Percentiles rank a stretch among this genome's conserved stretches.
phyloP scores from a whole-genome alignment of 2,888 invertebrate genomes.

The Pheosia gnoma region DNA sequence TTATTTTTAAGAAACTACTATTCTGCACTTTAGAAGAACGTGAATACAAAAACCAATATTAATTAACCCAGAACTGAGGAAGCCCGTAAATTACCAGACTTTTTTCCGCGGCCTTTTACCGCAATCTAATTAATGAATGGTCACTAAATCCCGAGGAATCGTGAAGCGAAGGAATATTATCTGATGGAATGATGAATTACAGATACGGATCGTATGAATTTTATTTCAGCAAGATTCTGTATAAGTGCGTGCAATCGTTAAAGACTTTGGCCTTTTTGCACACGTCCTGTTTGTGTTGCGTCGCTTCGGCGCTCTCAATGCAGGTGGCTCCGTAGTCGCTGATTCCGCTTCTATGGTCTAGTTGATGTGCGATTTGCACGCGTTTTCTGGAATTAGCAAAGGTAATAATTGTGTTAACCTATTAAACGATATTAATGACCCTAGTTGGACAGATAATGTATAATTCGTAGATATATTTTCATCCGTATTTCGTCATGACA shows the following conservation, averaged over 20 bases:
- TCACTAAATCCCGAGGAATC: constrained; percentile 16
- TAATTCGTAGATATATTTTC: too few relatives aligned
- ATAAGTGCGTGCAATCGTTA: constrained; percentile 76
- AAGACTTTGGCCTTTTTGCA: constrained; percentile 77
- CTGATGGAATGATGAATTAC: constrained; percentile 5
- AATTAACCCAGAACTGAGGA: constrained; percentile 12
- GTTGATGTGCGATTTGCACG: constrained; percentile 58
- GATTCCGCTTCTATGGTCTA: constrained; percentile 44
- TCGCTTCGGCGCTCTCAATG: constrained; percentile 67
- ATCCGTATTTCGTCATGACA: too few relatives aligned
- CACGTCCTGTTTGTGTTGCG: constrained; percentile 73
- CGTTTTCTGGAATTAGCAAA: constrained; percentile 57
- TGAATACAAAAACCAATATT: constrained; percentile 6
- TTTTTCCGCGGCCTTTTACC: constrained; percentile 16
- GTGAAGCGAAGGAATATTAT: constrained; percentile 9
- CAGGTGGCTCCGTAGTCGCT: constrained; percentile 62
- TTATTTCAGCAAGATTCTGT: constrained; percentile 62
- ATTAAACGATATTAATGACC: too few relatives aligned
- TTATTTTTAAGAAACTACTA: not conserved
- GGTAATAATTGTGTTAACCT: too few relatives aligned
- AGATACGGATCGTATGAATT: constrained; percentile 8
- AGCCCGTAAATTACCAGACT: constrained; percentile 15
- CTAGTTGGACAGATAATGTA: too few relatives aligned
- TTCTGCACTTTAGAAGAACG: not conserved
- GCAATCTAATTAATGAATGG: constrained; percentile 28